Evolutionary conservation across 2,888 invertebrate species (phyloP).

Genomic region (Agrotis puta): DNA sequence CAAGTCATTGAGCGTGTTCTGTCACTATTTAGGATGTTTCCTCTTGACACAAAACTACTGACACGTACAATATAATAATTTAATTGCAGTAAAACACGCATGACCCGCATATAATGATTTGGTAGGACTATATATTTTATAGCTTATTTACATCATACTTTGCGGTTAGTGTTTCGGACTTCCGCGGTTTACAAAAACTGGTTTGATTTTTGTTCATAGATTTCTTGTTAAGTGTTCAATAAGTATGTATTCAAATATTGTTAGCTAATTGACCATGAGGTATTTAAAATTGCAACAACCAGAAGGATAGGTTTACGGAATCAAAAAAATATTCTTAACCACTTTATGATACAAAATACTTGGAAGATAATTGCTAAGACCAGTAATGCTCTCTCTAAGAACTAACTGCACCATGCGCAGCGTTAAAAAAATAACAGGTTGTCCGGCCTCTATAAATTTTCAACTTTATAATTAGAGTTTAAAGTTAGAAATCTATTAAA

Average conservation of each 20-base stretch:
- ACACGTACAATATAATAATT: conserved; percentile 36
- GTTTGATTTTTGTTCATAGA: conserved; percentile 2
- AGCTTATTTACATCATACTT: conserved; percentile 37
- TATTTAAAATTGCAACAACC: conserved; percentile 12
- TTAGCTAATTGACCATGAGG: conserved; percentile 30
- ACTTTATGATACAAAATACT: neutral
- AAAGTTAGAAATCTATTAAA: too few relatives aligned
- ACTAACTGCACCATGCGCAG: too few relatives aligned
- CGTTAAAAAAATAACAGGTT: too few relatives aligned
- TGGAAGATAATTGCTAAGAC: neutral
- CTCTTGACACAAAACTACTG: conserved; percentile 49
- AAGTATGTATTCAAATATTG: conserved; percentile 20
- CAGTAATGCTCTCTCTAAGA: too few relatives aligned
- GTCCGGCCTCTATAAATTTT: too few relatives aligned
- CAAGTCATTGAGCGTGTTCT: conserved; percentile 47
- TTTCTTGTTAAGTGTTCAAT: conserved; percentile 26
- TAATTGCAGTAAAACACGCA: conserved; percentile 52
- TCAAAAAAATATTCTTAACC: neutral
- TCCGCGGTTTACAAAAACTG: conserved; percentile 42
- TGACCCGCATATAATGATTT: conserved; percentile 24
- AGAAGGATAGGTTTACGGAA: conserved; percentile 3
- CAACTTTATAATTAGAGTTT: too few relatives aligned
- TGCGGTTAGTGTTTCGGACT: conserved; percentile 29
- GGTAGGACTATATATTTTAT: neutral
- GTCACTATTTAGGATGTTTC: conserved; percentile 43